Percentiles rank a stretch among this genome's conserved stretches.
These are phyloP conservation scores for Dryobates pubescens DNA, from an alignment of 2,797 vertebrate genomes.

Conservation along the genomic window DNA sequence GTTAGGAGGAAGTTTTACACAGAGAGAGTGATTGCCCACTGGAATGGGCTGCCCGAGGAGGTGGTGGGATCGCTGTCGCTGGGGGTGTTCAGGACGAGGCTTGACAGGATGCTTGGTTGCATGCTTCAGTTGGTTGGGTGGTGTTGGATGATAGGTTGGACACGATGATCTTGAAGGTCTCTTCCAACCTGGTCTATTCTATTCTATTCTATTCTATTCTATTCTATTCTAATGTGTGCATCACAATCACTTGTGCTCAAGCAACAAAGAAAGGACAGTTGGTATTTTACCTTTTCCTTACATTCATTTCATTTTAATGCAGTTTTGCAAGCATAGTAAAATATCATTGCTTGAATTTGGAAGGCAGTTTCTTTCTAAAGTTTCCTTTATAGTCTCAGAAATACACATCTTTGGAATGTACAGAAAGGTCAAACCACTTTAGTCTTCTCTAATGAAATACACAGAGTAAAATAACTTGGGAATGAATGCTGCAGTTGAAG, in stretches of 20 bases:
- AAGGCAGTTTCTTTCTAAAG: conserved; percentile 20
- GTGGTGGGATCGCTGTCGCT: too few species aligned
- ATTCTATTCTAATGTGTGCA: background rate
- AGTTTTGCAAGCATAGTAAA: background rate
- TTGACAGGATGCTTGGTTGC: too few species aligned
- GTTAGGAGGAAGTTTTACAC: too few species aligned
- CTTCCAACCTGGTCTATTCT: too few species aligned
- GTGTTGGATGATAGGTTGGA: too few species aligned
- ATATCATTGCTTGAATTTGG: background rate
- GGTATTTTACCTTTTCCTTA: background rate
- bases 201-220: too few species aligned
- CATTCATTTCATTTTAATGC: background rate
- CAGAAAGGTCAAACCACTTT: conserved; percentile 21
- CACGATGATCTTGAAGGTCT: too few species aligned
- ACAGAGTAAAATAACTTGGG: background rate
- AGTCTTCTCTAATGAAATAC: conserved; percentile 45
- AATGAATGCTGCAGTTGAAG: background rate
- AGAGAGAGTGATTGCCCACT: too few species aligned
- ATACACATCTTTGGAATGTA: background rate
- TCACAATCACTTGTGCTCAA: background rate
- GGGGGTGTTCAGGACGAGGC: too few species aligned
- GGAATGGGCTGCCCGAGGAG: too few species aligned
- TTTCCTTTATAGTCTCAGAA: conserved; percentile 10
- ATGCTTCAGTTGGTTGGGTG: too few species aligned
- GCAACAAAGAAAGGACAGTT: background rate